Evolutionary conservation across 2,113 vertebrate genomes (phyloP), one percentile per base, ranked within the genome.

Genomic region (Gobio gobio): DNA sequence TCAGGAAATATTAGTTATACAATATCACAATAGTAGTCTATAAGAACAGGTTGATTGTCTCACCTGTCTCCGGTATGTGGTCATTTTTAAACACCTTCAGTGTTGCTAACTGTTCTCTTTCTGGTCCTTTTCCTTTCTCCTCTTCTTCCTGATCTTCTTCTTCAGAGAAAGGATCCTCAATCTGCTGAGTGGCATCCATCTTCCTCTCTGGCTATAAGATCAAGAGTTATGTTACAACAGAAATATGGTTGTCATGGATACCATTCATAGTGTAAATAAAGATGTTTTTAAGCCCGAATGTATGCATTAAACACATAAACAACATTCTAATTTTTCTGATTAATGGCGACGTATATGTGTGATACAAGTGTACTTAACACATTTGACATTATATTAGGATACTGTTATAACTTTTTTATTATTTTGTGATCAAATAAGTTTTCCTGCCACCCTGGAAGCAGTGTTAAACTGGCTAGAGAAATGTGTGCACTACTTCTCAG

Each of bases 171-270:
- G 90, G 93, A 87, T 94, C 92, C 78, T 83, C 85, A 43, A 95
- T 92, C 51, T 86, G 83, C 86, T 95, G 95, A 20, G 95, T 95
- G 2, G 93, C 92, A 43, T 95, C 95, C 95, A 95, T 95, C 64
- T 45, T 83, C 16, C 22, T 12, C 54, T 88, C 58, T n/a, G 1
- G n/a, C n/a, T 66, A 36, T 20, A 70, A 9, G 3, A 59, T 24
- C 20, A 79, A 6, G n/a, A 63, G 7, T 24, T 40, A 63, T 16
- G 7, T 79, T 26, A 45, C 22, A 45, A 29, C 22, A 18, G 18
- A 63, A 26, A 64, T 78, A 24, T 43, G 22, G 76, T 43, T 78
- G 56, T 61, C 22, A 78, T 43, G 22, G 22, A n/a, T 24, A 78
- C 3, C 18, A 56, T 5, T 56, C 29, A 33, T 18, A 56, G 36